Evolutionary conservation across 2,888 invertebrate genomes (phyloP).

Genomic region (Noctuana brunneofusca): DNA sequence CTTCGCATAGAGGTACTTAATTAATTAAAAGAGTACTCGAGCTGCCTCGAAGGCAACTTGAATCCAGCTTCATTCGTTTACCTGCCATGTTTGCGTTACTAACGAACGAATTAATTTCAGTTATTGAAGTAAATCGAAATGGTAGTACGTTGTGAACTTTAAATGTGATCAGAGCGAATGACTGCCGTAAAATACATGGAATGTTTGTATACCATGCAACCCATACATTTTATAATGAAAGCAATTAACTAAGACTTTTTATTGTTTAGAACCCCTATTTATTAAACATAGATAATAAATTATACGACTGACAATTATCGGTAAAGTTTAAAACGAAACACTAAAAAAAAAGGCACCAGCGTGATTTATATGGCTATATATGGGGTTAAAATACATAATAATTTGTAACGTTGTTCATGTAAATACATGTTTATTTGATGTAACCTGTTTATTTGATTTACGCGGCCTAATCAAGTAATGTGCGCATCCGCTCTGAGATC

Average conservation of each 20-base stretch:
- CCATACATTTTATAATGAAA: too few relatives aligned
- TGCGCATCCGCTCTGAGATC: conserved; percentile 36
- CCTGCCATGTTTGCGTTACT: conserved; percentile 68
- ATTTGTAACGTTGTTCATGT: too few relatives aligned
- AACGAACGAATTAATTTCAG: conserved; percentile 69
- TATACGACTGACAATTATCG: too few relatives aligned
- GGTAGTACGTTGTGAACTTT: neutral
- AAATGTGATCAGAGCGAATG: neutral
- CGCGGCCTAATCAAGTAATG: conserved; percentile 55
- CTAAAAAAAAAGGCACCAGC: too few relatives aligned
- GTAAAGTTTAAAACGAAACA: too few relatives aligned
- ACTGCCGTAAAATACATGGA: neutral
- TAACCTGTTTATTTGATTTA: conserved; percentile 46
- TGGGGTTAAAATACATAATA: too few relatives aligned
- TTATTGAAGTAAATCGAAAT: conserved; percentile 42
- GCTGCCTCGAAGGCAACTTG: conserved; percentile 49
- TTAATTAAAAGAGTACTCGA: conserved; percentile 76
- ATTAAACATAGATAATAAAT: too few relatives aligned
- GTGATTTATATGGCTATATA: too few relatives aligned
- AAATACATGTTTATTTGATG: neutral
- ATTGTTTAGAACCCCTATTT: too few relatives aligned
- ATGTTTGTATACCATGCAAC: too few relatives aligned
- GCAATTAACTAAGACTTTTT: too few relatives aligned
- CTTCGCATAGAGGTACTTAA: conserved; percentile 63
- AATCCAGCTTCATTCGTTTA: conserved; percentile 58